Conservation (phyloP, 2,113 vertebrate species). For the Amphilophus citrinellus region DNA sequence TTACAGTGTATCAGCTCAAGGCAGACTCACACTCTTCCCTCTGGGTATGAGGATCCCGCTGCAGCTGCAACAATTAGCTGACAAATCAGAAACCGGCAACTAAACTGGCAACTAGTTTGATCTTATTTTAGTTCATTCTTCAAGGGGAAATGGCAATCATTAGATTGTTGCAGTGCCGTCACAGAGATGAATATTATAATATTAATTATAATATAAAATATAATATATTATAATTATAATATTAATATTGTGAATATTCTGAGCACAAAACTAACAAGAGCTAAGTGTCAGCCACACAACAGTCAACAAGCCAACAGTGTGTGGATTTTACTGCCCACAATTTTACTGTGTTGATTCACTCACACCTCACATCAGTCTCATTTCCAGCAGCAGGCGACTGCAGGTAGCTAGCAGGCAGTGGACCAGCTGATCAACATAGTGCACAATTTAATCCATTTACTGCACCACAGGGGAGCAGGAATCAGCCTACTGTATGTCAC, state of each 20-base stretch:
- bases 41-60: not conserved
- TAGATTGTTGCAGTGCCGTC: not conserved
- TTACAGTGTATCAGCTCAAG: not conserved
- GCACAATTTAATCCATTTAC: constrained; percentile 41
- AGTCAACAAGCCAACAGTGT: not conserved
- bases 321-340: not conserved
- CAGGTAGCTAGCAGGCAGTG: not conserved
- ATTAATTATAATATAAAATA: no score
- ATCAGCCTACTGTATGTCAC: not conserved
- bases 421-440: not conserved
- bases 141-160: not conserved
- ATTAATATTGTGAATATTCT: not conserved
- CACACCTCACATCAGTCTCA: not conserved
- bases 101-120: not conserved
- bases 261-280: not conserved
- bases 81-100: not conserved
- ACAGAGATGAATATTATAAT: no score
- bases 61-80: not conserved
- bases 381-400: not conserved
- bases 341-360: not conserved
- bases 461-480: constrained; percentile 13
- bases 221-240: no score
- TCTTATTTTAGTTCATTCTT: not conserved
- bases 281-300: not conserved
- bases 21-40: not conserved